Evolutionary conservation across 2,797 vertebrate species (phyloP).

Genomic region (Pelochelys cantorii): DNA sequence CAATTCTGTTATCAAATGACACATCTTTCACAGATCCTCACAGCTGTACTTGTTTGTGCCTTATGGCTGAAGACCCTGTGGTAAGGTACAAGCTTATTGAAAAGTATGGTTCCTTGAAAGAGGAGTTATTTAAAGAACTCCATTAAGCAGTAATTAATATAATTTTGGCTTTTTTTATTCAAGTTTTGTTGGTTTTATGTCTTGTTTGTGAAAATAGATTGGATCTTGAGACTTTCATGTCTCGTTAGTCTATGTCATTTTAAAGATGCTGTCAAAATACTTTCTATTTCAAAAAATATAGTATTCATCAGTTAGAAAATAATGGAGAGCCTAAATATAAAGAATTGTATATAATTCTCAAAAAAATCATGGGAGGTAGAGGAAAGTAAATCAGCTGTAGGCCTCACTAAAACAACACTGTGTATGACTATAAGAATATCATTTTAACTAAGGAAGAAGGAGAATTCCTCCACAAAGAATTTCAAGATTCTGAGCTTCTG

Average conservation of each 20-base stretch:
- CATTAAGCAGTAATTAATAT: background rate
- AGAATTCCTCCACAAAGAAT: background rate
- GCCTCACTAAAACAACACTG: background rate
- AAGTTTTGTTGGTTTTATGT: background rate
- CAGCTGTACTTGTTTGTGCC: background rate
- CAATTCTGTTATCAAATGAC: background rate
- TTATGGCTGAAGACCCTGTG: background rate
- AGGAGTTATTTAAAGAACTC: background rate
- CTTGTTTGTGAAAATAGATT: background rate
- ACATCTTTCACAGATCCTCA: background rate
- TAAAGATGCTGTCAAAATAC: background rate
- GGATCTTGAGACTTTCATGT: background rate
- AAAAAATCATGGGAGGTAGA: background rate
- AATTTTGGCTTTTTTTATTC: background rate
- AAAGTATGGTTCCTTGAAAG: background rate
- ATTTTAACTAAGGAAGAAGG: background rate
- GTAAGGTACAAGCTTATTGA: background rate
- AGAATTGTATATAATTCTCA: fast-evolving
- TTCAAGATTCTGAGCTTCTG: background rate
- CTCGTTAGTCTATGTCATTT: background rate
- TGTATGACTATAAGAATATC: background rate
- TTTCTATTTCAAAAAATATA: background rate
- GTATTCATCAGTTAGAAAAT: background rate
- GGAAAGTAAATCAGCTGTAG: background rate
- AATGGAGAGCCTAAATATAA: background rate